Conservation (phyloP, 2,888 invertebrate genomes). For the Syrista parreyssii region DNA sequence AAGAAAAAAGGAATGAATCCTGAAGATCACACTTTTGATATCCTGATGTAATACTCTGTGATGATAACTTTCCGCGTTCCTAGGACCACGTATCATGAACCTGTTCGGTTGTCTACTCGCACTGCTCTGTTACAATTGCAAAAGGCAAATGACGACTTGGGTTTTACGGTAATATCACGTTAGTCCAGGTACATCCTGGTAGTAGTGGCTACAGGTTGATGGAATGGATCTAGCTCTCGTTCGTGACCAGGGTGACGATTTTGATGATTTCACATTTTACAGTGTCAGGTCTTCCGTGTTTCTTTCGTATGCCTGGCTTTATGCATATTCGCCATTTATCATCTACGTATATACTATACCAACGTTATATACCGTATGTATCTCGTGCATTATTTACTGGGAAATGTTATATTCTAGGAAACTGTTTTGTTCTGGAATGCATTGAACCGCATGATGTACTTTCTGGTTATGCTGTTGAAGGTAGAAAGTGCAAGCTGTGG, state of each 20-base stretch:
- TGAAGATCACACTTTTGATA: neutral
- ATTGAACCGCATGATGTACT: neutral
- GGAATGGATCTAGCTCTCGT: slow-evolving; percentile 57
- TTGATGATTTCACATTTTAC: slow-evolving; percentile 38
- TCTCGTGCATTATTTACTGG: neutral
- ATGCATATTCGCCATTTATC: neutral
- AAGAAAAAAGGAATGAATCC: neutral
- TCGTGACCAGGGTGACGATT: slow-evolving; percentile 51
- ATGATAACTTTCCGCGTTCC: neutral
- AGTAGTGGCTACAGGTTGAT: slow-evolving; percentile 46
- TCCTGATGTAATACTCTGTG: neutral
- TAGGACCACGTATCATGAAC: neutral
- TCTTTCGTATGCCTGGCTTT: neutral
- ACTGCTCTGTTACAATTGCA: slow-evolving; percentile 32
- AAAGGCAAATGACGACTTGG: slow-evolving; percentile 45
- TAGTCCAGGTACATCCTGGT: neutral
- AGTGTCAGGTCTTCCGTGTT: slow-evolving; percentile 20
- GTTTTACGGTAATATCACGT: slow-evolving; percentile 34
- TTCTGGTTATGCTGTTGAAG: neutral
- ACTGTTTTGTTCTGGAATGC: neutral
- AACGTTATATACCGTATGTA: neutral
- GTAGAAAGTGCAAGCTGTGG: neutral
- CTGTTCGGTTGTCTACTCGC: neutral
- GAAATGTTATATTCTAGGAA: neutral
- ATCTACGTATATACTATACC: neutral